Percentiles rank a stretch among this genome's conserved stretches.
Conservation (phyloP, 2,797 vertebrate genomes). For the Cuculus canorus region DNA sequence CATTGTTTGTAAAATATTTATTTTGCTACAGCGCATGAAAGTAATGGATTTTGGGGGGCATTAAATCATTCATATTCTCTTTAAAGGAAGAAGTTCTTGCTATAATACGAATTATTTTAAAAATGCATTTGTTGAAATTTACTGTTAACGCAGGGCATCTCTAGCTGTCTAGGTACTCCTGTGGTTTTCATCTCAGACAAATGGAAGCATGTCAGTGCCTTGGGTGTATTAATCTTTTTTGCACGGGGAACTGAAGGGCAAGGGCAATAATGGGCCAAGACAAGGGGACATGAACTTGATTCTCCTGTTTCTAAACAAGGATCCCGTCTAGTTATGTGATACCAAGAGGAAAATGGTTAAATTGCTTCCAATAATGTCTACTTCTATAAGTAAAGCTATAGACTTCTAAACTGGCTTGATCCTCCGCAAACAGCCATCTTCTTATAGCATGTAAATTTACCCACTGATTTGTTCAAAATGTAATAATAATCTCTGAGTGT, state of each 20-base stretch:
- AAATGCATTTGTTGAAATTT: conserved; percentile 17
- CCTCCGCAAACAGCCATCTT: neutral
- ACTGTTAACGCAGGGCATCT: neutral
- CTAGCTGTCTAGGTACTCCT: neutral
- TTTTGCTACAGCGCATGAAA: conserved; percentile 4
- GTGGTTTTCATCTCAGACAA: neutral
- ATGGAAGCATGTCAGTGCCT: neutral
- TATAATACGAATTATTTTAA: neutral
- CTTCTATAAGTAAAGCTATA: neutral
- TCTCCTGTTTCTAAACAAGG: neutral
- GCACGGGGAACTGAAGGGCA: neutral
- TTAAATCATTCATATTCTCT: conserved; percentile 42
- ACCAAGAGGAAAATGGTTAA: neutral
- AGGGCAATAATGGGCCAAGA: neutral
- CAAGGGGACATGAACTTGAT: neutral
- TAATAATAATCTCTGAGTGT: neutral
- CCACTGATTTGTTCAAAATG: neutral
- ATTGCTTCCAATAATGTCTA: neutral
- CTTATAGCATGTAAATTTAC: neutral
- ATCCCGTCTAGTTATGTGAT: fast-evolving
- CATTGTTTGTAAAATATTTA: conserved; percentile 40
- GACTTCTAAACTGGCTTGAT: neutral
- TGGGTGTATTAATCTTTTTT: neutral
- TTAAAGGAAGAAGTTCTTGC: neutral
- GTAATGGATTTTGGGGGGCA: neutral